phyloP scores from a whole-genome alignment of 2,113 vertebrate species.

The Pedionomus torquatus region DNA sequence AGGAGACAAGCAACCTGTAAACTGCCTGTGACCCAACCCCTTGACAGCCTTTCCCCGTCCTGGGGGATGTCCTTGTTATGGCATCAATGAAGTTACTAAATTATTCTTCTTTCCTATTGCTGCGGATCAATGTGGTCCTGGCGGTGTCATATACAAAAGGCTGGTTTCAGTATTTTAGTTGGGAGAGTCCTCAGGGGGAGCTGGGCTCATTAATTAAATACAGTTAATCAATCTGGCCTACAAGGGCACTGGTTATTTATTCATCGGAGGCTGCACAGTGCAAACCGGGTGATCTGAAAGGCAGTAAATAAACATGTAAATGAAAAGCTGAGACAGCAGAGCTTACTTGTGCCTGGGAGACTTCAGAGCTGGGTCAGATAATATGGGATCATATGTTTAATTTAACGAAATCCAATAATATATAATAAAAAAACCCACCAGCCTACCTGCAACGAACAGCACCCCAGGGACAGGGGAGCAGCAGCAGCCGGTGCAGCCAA shows the following conservation, averaged over 20 bases:
- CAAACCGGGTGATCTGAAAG: slow-evolving; percentile 17
- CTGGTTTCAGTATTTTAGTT: slow-evolving; percentile 32
- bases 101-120: background rate
- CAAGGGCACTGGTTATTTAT: slow-evolving; percentile 62
- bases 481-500: rapidly evolving
- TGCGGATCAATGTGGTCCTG: slow-evolving; percentile 21
- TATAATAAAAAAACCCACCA: background rate
- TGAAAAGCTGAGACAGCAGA: slow-evolving; percentile 56
- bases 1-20: background rate
- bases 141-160: background rate
- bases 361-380: background rate
- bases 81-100: background rate
- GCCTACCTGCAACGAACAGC: background rate
- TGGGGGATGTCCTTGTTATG: background rate
- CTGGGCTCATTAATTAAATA: slow-evolving; percentile 58
- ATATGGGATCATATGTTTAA: background rate
- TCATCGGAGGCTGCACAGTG: slow-evolving; percentile 17
- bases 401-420: slow-evolving; percentile 6
- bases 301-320: slow-evolving; percentile 68
- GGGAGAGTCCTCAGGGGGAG: slow-evolving; percentile 27
- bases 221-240: slow-evolving; percentile 65
- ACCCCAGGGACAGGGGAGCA: rapidly evolving
- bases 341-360: slow-evolving; percentile 11
- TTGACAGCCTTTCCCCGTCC: background rate
- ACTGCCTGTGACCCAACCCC: background rate